Conservation (phyloP, 2,888 invertebrate species). For the Diachrysia chrysitis region DNA sequence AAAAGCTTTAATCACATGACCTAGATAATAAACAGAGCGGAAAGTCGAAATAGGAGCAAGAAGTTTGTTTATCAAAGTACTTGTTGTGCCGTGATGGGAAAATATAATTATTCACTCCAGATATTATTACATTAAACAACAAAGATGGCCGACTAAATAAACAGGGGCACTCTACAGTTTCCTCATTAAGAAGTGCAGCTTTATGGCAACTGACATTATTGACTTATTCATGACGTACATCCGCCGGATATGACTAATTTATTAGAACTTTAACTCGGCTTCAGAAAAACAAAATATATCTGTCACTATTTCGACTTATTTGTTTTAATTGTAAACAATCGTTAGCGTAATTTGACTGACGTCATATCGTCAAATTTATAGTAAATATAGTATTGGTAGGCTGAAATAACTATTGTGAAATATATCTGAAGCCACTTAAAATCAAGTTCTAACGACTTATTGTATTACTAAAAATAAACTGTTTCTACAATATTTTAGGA, state of each 20-base stretch:
- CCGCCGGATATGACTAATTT: conserved; percentile 19
- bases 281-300: conserved; percentile 23
- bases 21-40: conserved; percentile 39
- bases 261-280: conserved; percentile 9
- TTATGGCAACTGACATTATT: conserved; percentile 12
- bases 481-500: no score
- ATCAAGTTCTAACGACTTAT: neutral
- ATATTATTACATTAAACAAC: conserved; percentile 15
- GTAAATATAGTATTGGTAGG: neutral
- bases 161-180: conserved; percentile 3
- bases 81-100: neutral
- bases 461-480: neutral
- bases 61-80: neutral
- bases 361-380: neutral
- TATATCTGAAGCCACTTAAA: neutral
- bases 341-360: conserved; percentile 14
- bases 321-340: conserved; percentile 7
- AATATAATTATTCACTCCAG: conserved; percentile 20
- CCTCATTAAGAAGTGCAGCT: conserved; percentile 12
- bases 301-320: conserved; percentile 11
- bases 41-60: conserved; percentile 22
- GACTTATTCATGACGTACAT: conserved; percentile 18
- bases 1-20: conserved; percentile 7
- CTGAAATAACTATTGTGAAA: neutral
- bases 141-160: neutral